phyloP scores from a whole-genome alignment of 2,113 vertebrate genomes.

The Willisornis vidua region DNA sequence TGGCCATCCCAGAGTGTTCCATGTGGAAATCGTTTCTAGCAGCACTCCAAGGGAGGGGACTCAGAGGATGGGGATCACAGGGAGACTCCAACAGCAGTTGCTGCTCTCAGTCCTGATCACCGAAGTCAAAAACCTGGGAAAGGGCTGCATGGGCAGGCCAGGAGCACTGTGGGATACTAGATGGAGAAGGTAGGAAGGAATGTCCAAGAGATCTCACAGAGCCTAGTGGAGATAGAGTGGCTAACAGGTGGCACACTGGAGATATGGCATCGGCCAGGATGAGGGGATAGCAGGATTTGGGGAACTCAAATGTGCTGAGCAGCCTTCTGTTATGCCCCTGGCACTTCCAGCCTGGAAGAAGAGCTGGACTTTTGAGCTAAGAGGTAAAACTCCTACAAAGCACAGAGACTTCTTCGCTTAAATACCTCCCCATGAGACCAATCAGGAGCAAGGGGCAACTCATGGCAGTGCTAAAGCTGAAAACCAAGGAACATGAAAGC shows the following conservation, averaged over 20 bases:
- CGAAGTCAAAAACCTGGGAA: neutral
- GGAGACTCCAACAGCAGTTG: neutral
- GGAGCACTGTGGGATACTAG: neutral
- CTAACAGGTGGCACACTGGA: accelerated
- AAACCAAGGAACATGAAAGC: neutral
- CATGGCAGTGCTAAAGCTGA: neutral
- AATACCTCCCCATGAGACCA: neutral
- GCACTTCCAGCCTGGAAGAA: neutral
- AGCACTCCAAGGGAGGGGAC: neutral
- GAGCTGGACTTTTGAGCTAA: neutral
- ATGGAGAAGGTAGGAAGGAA: neutral
- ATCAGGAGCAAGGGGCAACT: neutral
- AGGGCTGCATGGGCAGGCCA: neutral
- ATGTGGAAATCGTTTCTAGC: neutral
- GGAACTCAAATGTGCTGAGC: neutral
- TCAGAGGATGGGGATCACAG: neutral
- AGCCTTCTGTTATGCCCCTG: neutral
- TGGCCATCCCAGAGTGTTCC: neutral
- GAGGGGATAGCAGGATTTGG: accelerated
- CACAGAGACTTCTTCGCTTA: neutral
- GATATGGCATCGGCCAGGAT: accelerated
- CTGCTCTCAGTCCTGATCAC: neutral
- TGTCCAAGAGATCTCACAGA: neutral
- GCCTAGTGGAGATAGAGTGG: neutral
- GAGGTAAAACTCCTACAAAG: neutral